phyloP scores from a whole-genome alignment of 2,888 invertebrate genomes.

The Tetranychus truncatus region DNA sequence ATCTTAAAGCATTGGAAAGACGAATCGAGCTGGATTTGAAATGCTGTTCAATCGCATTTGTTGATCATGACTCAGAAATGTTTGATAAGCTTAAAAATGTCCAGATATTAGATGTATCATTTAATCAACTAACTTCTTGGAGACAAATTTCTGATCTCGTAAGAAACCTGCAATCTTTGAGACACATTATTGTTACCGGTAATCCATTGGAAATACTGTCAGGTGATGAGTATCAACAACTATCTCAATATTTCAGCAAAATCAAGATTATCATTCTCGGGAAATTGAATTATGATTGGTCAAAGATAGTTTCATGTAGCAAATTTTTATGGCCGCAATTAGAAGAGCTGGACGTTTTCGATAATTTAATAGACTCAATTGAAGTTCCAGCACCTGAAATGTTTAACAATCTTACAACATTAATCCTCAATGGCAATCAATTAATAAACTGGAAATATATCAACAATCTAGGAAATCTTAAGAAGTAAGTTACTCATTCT shows the following conservation, averaged over 20 bases:
- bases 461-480: neutral
- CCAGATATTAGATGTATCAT: neutral
- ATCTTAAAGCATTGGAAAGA: neutral
- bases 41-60: neutral
- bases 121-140: neutral
- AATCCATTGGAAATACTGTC: neutral
- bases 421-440: neutral
- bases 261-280: neutral
- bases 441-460: neutral
- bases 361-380: neutral
- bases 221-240: neutral
- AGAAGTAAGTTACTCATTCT: neutral
- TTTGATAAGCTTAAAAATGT: neutral
- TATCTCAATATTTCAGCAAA: neutral
- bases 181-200: neutral
- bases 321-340: neutral
- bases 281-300: neutral
- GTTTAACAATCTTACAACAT: neutral
- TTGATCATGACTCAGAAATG: neutral
- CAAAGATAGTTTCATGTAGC: neutral
- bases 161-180: neutral
- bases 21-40: neutral
- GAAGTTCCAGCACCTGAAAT: neutral
- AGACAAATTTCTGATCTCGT: neutral
- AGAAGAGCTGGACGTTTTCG: neutral